Evolutionary conservation across 2,113 vertebrate genomes (phyloP), one percentile per base, ranked within the genome.

Genomic region (Octodon degus): DNA sequence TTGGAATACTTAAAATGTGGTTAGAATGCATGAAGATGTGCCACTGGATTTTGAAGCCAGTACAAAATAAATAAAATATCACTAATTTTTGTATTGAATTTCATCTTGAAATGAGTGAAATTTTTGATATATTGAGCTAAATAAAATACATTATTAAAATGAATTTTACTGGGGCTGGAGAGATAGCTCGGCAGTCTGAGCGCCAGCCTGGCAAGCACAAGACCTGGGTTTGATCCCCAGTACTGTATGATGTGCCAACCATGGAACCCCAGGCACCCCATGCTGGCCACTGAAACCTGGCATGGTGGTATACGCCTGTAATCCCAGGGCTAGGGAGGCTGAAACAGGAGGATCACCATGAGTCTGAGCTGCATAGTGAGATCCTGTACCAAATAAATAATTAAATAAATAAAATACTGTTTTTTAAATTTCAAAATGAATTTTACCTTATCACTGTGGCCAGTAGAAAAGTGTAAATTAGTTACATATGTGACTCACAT

Each of bases 401-500:
- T 4, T 43, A 43, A 43, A 43, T 43, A 43, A 5, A 43, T 43
- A 43, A 43, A 55, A 16, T 55, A 55, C 16, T 55, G 11, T 55
- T 55, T 55, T 16, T 13, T 3, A 16, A 55, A 58, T 58, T 58
- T 58, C 55, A 58, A 95, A 92, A 90, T 91, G 65, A 86, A 86
- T 84, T 86, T 93, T 32, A 50, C 25, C 25, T 43, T 47, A 81
- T 87, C 30, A 81, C 53, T 80, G 77, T 76, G 74, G 40, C 63
- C 89, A 68, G 74, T 86, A 84, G 65, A 92, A 86, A 87, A 32
- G 90, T 74, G 93, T 90, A 53, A 95, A 47, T 67, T 91, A 50
- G 12, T 74, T 89, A 50, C 24, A 20, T 34, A 30, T 83, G n/a
- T 87, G 32, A 22, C 19, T 92, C 27, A 82, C n/a, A 80, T 83